Conservation (phyloP, 2,113 vertebrate species). For the human region GRCh38 chr1:152905501-152906000, state of each 20-base stretch:
- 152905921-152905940: not conserved
- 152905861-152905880: not conserved
- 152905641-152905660: not conserved
- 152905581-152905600: no score
- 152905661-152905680: no score
- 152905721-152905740: not conserved
- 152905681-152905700: not conserved
- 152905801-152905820: not conserved
- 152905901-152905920: not conserved
- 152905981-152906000: not conserved
- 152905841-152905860: not conserved
- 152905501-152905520: no score
- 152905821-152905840: not conserved
- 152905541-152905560: no score
- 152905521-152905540: no score
- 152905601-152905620: no score
- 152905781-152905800: not conserved
- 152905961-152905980: not conserved
- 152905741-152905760: rapidly evolving
- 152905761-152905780: not conserved
- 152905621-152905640: no score
- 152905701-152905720: not conserved
- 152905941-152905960: not conserved
- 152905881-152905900: not conserved
- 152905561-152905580: no score